Conservation (phyloP, 2,888 invertebrate species). For the Branchellion lobata region DNA sequence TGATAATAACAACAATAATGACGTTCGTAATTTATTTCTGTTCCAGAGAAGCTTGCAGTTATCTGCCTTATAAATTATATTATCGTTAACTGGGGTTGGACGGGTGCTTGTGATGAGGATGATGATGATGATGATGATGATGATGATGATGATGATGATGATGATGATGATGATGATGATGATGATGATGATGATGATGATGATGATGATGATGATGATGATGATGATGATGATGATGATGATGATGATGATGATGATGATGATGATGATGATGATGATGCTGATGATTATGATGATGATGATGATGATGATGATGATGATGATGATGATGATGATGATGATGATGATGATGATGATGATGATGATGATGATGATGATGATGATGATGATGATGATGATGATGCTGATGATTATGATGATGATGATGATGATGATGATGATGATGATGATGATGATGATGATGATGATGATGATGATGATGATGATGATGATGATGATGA, state of each 20-base stretch:
- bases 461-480: constrained; percentile 36
- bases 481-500: neutral
- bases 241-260: constrained; percentile 5
- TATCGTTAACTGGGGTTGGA: neutral
- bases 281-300: neutral
- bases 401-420: neutral
- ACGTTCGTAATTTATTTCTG: neutral
- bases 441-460: constrained; percentile 34
- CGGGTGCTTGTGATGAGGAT: neutral
- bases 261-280: neutral
- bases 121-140: constrained; percentile 35
- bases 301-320: constrained; percentile 38
- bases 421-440: constrained; percentile 32
- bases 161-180: constrained; percentile 39
- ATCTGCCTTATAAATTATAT: neutral
- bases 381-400: constrained; percentile 3
- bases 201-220: neutral
- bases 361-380: neutral
- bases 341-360: constrained; percentile 32
- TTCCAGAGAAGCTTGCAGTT: neutral
- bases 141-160: constrained; percentile 36
- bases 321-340: constrained; percentile 34
- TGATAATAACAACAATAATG: constrained; percentile 6
- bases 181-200: constrained; percentile 9
- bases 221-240: constrained; percentile 1